These are phyloP conservation scores for Calidris pugnax DNA, from an alignment of 2,113 vertebrate species.

Conservation along the genomic window DNA sequence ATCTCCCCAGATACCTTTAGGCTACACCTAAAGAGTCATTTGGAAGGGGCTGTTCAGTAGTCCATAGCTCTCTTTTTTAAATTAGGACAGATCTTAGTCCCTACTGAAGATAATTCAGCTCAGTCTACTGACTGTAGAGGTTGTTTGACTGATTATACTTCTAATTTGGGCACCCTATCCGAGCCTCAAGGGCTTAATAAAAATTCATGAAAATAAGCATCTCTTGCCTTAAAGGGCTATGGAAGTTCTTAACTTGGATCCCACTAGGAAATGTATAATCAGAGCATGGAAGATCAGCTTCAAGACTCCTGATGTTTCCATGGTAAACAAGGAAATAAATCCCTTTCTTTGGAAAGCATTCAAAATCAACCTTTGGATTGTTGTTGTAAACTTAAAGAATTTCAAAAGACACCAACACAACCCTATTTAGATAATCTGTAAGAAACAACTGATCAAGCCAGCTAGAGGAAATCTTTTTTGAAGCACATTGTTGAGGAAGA, in stretches of 20 bases:
- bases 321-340: constrained; percentile 10
- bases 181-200: not conserved
- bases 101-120: not conserved
- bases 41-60: not conserved
- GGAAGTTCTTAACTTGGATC: not conserved
- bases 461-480: not conserved
- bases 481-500: not conserved
- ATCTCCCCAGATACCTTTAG: not conserved
- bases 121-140: not conserved
- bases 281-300: not conserved
- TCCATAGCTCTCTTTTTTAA: not conserved
- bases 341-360: not conserved
- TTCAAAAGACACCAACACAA: not conserved
- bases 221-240: not conserved
- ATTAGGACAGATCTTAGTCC: not conserved
- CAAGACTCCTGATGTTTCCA: not conserved
- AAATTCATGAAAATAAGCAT: not conserved
- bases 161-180: not conserved
- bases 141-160: not conserved
- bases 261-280: not conserved
- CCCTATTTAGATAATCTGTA: not conserved
- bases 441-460: not conserved
- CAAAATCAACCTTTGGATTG: not conserved
- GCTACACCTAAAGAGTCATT: not conserved
- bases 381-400: not conserved